These are phyloP conservation scores for Gobiocypris rarus DNA, from an alignment of 2,113 vertebrate genomes.

Conservation along the genomic window DNA sequence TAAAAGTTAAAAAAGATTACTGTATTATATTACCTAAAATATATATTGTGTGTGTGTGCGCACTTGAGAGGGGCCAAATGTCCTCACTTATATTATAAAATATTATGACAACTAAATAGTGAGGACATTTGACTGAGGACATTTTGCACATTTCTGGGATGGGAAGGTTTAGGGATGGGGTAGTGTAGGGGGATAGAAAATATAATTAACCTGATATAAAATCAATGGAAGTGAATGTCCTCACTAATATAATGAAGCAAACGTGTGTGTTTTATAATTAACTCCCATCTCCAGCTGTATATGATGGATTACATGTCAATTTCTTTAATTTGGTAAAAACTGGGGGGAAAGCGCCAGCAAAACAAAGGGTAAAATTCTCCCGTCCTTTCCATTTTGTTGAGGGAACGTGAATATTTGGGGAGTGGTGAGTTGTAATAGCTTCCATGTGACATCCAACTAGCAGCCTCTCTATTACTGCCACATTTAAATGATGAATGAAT, in stretches of 20 bases:
- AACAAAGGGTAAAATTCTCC: constrained; percentile 13
- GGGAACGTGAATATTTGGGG: constrained; percentile 37
- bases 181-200: too few species aligned
- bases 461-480: constrained; percentile 10
- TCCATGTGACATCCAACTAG: constrained; percentile 41
- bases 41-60: background rate
- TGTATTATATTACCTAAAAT: background rate
- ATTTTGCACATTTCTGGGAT: too few species aligned
- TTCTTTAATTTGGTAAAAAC: background rate
- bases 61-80: too few species aligned
- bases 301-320: background rate
- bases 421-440: constrained; percentile 50
- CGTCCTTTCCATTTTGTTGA: constrained; percentile 34
- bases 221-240: too few species aligned
- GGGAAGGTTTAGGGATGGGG: too few species aligned
- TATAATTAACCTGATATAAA: too few species aligned
- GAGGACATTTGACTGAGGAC: too few species aligned
- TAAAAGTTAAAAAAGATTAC: background rate
- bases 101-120: too few species aligned
- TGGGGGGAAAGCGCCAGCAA: background rate
- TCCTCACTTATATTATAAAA: too few species aligned
- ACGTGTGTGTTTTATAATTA: too few species aligned
- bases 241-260: too few species aligned
- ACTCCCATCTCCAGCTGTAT: background rate
- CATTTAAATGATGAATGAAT: constrained; percentile 22